These are phyloP conservation scores for Fukomys damarensis DNA, from an alignment of 2,113 vertebrate genomes.

Conservation along the genomic window DNA sequence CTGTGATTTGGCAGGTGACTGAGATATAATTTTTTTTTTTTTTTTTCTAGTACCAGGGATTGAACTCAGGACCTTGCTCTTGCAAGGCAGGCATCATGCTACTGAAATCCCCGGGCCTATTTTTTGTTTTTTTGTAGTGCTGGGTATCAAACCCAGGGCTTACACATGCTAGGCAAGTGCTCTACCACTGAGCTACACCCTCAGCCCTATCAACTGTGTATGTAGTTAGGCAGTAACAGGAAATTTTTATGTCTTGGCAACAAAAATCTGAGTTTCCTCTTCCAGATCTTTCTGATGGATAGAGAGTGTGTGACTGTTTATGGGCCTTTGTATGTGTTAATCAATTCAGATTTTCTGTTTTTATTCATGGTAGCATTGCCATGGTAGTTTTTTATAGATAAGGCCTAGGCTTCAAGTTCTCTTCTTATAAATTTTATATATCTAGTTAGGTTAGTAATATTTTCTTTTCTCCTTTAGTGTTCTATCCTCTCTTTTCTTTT, in stretches of 20 bases:
- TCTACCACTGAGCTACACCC: background rate
- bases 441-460: background rate
- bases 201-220: background rate
- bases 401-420: background rate
- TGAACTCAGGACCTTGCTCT: no score
- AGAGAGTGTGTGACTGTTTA: background rate
- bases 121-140: background rate
- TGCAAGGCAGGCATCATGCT: no score
- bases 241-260: background rate
- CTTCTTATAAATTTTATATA: background rate
- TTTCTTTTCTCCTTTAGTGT: background rate
- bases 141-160: background rate
- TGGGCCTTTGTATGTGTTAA: background rate
- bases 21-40: no score
- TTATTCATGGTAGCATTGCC: background rate
- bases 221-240: background rate
- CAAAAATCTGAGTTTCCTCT: background rate
- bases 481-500: background rate
- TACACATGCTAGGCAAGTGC: background rate
- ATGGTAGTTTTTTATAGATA: background rate
- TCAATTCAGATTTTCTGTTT: background rate
- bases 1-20: conserved; percentile 14
- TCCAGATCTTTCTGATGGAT: background rate
- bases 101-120: no score
- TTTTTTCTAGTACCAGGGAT: no score